Percentiles rank a stretch among this genome's conserved stretches.
Evolutionary conservation across 2,888 invertebrate genomes (phyloP).

Genomic region (Tortricodes alternella): DNA sequence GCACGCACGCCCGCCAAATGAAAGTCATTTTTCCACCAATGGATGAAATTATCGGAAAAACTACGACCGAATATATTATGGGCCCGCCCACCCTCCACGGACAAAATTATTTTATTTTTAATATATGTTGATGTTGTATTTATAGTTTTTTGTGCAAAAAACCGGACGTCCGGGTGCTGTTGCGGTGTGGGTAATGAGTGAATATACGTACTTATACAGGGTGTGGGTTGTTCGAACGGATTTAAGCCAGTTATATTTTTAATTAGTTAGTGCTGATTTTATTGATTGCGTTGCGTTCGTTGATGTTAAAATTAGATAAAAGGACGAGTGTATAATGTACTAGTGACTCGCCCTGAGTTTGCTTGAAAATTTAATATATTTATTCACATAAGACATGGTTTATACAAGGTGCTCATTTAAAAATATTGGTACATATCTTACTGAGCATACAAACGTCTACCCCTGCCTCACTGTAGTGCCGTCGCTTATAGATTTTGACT

Average conservation of each 20-base stretch:
- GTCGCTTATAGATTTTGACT: no score
- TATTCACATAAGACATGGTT: no score
- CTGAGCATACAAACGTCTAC: no score
- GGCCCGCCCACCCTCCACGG: slow-evolving; percentile 43
- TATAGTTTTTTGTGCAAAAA: slow-evolving; percentile 27
- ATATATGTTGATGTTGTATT: slow-evolving; percentile 43
- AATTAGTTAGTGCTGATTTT: no score
- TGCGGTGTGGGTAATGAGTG: slow-evolving; percentile 25
- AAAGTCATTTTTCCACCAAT: slow-evolving; percentile 81
- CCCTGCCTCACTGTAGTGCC: no score
- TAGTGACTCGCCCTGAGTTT: no score
- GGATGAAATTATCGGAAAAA: slow-evolving; percentile 78
- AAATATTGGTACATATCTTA: no score
- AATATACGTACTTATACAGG: not conserved
- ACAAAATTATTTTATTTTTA: slow-evolving; percentile 70
- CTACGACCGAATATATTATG: slow-evolving; percentile 80
- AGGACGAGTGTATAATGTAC: no score
- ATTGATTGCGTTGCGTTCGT: no score
- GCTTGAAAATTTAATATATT: no score
- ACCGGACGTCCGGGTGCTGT: slow-evolving; percentile 7
- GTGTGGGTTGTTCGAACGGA: not conserved
- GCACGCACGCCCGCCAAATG: slow-evolving; percentile 60
- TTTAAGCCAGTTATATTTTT: not conserved
- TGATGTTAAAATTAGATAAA: no score
- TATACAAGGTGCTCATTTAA: no score